phyloP scores from a whole-genome alignment of 2,888 invertebrate genomes.

The Fissipunctia ypsillon region DNA sequence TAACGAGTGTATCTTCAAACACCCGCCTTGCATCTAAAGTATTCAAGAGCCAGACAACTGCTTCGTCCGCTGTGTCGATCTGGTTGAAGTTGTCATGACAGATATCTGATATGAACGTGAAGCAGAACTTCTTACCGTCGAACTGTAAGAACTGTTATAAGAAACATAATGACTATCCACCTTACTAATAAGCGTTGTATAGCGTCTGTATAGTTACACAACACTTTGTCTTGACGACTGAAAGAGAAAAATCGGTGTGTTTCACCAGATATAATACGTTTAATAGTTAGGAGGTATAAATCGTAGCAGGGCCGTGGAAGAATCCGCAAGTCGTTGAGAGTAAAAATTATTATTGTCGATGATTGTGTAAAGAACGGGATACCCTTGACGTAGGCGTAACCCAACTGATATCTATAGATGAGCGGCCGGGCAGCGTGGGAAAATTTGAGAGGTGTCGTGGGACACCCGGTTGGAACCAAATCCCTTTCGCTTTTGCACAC shows the following conservation, averaged over 20 bases:
- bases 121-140: conserved; percentile 93
- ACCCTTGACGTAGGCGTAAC: not conserved
- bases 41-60: conserved; percentile 92
- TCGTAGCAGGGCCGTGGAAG: not conserved
- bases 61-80: conserved; percentile 94
- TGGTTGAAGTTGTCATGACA: conserved; percentile 96
- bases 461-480: no score
- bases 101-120: conserved; percentile 96
- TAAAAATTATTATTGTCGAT: not conserved
- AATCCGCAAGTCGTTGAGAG: not conserved
- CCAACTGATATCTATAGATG: not conserved
- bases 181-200: no score
- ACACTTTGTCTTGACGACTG: no score
- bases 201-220: no score
- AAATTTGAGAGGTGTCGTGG: no score
- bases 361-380: not conserved
- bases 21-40: conserved; percentile 89
- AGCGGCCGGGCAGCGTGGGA: not conserved
- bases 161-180: conserved; percentile 2
- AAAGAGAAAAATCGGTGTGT: no score
- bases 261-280: no score
- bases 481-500: no score
- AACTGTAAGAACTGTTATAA: conserved; percentile 76
- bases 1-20: conserved; percentile 93
- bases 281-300: no score